phyloP scores from a whole-genome alignment of 2,797 vertebrate species.

The Molossus alvarezi region DNA sequence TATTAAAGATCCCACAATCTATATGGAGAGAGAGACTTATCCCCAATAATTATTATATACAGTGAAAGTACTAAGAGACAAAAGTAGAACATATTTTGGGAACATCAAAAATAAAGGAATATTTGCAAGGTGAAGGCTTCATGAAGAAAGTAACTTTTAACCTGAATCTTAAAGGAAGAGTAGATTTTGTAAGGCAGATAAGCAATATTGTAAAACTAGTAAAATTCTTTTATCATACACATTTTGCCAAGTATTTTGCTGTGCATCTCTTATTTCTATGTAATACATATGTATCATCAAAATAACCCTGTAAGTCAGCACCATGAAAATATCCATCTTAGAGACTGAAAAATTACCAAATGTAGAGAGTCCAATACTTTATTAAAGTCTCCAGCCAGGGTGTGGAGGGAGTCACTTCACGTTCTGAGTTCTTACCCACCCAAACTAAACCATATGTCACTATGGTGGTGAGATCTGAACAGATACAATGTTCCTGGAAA shows the following conservation, averaged over 20 bases:
- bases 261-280: background rate
- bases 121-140: background rate
- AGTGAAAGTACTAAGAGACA: background rate
- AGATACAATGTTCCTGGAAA: background rate
- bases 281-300: background rate
- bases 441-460: conserved; percentile 1
- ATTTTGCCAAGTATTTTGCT: background rate
- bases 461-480: background rate
- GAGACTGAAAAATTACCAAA: background rate
- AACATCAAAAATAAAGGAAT: background rate
- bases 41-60: conserved; percentile 13
- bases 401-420: background rate
- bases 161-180: conserved; percentile 26
- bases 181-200: background rate
- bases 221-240: background rate
- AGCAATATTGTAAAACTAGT: background rate
- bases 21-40: background rate
- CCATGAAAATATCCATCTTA: conserved; percentile 5
- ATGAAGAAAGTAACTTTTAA: background rate
- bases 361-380: conserved; percentile 11
- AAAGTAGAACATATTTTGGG: background rate
- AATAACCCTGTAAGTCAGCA: background rate
- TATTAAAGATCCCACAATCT: background rate
- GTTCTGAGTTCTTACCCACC: background rate
- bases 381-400: background rate